Evolutionary conservation across 2,888 invertebrate genomes (phyloP), one percentile per base, ranked within the genome.

Genomic region (Harpalus rufipes): DNA sequence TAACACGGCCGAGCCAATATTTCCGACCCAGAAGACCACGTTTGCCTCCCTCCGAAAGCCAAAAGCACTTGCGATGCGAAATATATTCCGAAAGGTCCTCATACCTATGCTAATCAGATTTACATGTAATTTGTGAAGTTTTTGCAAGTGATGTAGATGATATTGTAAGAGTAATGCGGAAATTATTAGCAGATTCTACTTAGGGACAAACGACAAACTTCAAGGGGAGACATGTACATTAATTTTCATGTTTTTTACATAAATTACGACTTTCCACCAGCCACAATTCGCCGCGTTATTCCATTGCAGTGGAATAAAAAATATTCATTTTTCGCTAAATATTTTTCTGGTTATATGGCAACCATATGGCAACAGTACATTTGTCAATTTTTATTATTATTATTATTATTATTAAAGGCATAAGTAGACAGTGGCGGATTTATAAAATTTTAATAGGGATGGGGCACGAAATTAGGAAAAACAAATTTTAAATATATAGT

Each of bases 121-220:
- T 68, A 39, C 68, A 68, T 68, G 68, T 68, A 68, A 68, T 68
- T 68, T 68, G 68, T 68, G 68, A 68, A 39, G 68, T 68, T 68
- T 68, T 68, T 68, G 68, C 32, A 68, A 68, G 68, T 68, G 68
- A 68, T 68, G 68, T 68, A 68, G 68, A 68, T 68, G 32, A 68
- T 68, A 68, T 68, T 68, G 68, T 65, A 65, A 39, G 32, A 10
- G 65, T 63, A 63, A 63, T 63, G 32, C 39, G 25, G 32, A 39
- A 41, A 68, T 68, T 68, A 68, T 32, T 68, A 39, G 68, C 68
- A 68, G 68, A 68, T 39, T 68, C 1, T 63, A 21, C 63, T 63
- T 25, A 51, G 44, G 44, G 7, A 51, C 44, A 51, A 51, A 51
- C 44, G 44, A 10, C 44, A 8, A 51, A 51, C 44, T 51, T 51